Base-by-base conservation (phyloP, 2,888 invertebrate species). In the Mesoligia furuncula region DNA sequence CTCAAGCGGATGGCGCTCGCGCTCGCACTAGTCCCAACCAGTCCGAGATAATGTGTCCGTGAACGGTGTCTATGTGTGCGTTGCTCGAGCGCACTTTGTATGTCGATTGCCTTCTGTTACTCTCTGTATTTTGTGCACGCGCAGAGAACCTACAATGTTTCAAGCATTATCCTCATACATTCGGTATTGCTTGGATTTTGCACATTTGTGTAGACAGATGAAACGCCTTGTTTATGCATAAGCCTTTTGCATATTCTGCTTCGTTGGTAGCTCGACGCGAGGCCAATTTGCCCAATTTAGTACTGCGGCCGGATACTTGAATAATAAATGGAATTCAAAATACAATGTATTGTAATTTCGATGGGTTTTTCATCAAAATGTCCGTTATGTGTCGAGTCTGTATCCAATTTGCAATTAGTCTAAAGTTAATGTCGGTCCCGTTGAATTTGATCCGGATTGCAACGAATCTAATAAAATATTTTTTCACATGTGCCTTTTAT, bases 221-320 rank as follows among this genome's bases (percentile, higher is more conserved):
- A 36, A 84, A 75, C 75, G 69, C 79, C 85, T 90, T 90, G 89
- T 89, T 90, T 90, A 92, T 90, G 88, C 86, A 91, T 90, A 88
- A 88, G 85, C 87, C 78, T 88, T 89, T 85, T 88, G 89, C 87
- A 89, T 91, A 90, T 88, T 89, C 81, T 80, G 80, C 83, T 74
- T 76, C 81, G 81, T 80, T 75, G 83, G 80, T 80, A 77, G 72
- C 73, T 65, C 73, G 71, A 75, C 80, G 79, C 73, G 81, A 73
- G 80, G 84, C 80, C 82, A 84, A 88, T 89, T 88, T 87, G 81
- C 76, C 76, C 85, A 87, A 89, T 88, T 86, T 87, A 87, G 83
- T 73, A 67, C 54, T 77, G 77, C 75, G 75, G 79, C 79, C 64
- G 79, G 51, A 86, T 79, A 70, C 62, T 73, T 86, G 73, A 84